Base-by-base conservation (phyloP, 1,140 invertebrate genomes). In the Drosophila tropicalis region DNA sequence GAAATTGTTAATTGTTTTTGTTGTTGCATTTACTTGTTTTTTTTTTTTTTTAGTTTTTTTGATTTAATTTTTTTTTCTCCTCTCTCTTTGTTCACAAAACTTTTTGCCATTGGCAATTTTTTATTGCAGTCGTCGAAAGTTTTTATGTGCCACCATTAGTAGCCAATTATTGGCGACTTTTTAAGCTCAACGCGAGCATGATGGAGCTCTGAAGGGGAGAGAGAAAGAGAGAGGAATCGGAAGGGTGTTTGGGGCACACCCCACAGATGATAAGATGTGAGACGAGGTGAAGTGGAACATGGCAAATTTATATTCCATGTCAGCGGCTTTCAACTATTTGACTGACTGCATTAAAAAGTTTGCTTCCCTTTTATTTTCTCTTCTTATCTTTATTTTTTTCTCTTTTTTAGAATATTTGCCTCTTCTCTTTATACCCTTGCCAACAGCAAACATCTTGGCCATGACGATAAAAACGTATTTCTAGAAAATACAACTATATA, bases 151-250 rank as follows among this genome's bases (percentile, higher is more conserved):
- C 79, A 69, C 83, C 83, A 86, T 86, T 86, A 86, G 83, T 83
- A 87, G 83, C 83, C 83, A 86, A 86, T 86, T 86, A 86, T 86
- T 86, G 83, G 83, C 79, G 83, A 87, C 83, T 86, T 83, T 79
- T 72, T 71, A 70, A 72, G 76, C 76, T 61, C 41, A 57, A 39
- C 5, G 29, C 5, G 29, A 29, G 29, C 25, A 12, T 22, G 44
- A 12, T 51, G 17, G 44, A 5, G 32, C 7, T n/a, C 2, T 22
- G 1, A 22, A 22, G 61, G 58, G 57, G 5, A 34, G 2, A 47
- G 1, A 36, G 19, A 32, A 22, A 51, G 10, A 61, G 17, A 10
- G n/a, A 15, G 9, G 25, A 32, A 12, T 39, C 6, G 32, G 10
- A 36, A 36, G 34, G 9, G 34, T 10, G 34, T 0, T 12, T 2